These are phyloP conservation scores for Daboia siamensis DNA, from an alignment of 2,113 vertebrate species.

Conservation along the genomic window DNA sequence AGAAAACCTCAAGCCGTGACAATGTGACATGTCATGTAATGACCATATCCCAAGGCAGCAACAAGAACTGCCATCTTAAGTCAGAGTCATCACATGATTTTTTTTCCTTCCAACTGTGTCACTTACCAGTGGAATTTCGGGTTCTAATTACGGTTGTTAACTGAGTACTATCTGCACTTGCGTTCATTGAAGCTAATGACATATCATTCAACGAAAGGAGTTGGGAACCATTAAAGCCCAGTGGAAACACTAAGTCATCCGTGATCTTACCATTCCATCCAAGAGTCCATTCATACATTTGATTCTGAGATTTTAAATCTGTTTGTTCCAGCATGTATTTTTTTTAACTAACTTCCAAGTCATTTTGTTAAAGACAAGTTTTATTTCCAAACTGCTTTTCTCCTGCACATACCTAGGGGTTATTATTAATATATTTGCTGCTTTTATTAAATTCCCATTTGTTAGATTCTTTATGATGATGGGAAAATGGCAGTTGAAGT, in stretches of 20 bases:
- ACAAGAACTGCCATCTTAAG: background rate
- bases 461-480: conserved; percentile 96
- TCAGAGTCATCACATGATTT: background rate
- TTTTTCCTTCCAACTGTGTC: background rate
- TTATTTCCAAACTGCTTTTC: background rate
- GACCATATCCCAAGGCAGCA: background rate
- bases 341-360: background rate
- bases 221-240: background rate
- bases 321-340: background rate
- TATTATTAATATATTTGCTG: background rate
- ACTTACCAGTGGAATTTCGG: background rate
- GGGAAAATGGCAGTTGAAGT: conserved; percentile 96
- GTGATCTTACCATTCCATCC: background rate
- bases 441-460: conserved; percentile 24
- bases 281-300: background rate
- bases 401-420: background rate
- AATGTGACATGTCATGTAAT: background rate
- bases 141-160: background rate
- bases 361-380: background rate
- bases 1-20: background rate
- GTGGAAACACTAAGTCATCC: background rate
- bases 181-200: background rate
- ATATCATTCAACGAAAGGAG: background rate
- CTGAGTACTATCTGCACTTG: background rate
- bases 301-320: background rate